Conservation (phyloP, 2,888 invertebrate genomes). For the Melieria omissa region DNA sequence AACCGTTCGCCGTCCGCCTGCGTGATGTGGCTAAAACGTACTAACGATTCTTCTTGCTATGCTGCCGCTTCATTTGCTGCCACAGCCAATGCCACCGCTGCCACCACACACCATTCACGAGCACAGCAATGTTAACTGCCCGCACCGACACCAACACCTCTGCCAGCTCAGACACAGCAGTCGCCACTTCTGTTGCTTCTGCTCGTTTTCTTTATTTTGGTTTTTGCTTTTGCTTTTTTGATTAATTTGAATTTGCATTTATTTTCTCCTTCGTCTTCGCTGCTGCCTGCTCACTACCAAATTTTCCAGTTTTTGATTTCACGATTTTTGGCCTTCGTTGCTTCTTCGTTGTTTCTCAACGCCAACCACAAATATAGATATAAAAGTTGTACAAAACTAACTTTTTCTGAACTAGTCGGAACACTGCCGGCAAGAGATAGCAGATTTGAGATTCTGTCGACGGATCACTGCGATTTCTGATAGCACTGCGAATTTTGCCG, state of each 20-base stretch:
- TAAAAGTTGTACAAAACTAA: no score
- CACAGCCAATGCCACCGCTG: neutral
- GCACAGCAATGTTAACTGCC: neutral
- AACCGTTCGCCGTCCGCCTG: slow-evolving; percentile 10
- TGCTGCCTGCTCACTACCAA: neutral
- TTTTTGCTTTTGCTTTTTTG: neutral
- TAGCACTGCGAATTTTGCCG: no score
- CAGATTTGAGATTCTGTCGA: no score
- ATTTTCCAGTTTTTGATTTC: no score
- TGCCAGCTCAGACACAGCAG: neutral
- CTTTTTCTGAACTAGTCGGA: no score
- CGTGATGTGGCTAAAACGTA: slow-evolving; percentile 33
- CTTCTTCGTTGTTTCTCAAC: no score
- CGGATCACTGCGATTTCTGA: no score
- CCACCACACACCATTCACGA: neutral
- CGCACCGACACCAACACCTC: neutral
- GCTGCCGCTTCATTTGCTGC: neutral
- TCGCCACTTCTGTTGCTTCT: neutral
- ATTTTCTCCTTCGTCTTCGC: neutral
- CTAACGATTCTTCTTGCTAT: slow-evolving; percentile 13
- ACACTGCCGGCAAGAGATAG: no score
- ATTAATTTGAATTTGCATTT: slow-evolving; percentile 1
- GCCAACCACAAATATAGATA: no score
- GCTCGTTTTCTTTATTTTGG: neutral
- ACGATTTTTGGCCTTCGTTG: no score